Evolutionary conservation across 1,140 invertebrate species (phyloP).

Genomic region (Ladona fulva): DNA sequence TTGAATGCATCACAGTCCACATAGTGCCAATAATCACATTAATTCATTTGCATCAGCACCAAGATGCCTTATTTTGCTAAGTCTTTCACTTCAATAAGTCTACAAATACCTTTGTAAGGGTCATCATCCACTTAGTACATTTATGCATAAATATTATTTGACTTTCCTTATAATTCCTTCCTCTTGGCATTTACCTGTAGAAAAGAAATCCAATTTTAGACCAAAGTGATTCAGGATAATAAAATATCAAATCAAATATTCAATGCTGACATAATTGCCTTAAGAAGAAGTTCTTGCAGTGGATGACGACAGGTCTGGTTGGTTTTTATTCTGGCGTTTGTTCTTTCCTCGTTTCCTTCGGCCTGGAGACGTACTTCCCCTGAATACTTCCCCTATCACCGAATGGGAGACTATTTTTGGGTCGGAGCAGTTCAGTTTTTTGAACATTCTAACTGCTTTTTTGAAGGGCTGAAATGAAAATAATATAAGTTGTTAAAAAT

Average conservation of each 20-base stretch:
- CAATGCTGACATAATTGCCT: neutral
- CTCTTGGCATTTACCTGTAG: neutral
- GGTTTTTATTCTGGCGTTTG: conserved; percentile 15
- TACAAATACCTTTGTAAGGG: neutral
- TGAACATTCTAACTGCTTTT: conserved; percentile 36
- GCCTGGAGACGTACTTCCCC: conserved; percentile 4
- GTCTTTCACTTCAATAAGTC: neutral
- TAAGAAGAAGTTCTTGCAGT: neutral
- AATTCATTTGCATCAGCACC: neutral
- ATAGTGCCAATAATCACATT: neutral
- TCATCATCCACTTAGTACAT: neutral
- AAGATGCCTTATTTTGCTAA: neutral
- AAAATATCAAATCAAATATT: neutral
- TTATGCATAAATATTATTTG: neutral
- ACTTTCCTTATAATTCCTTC: neutral
- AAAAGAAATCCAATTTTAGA: neutral
- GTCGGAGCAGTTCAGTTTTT: conserved; percentile 38
- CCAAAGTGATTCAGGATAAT: neutral
- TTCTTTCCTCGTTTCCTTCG: conserved; percentile 21
- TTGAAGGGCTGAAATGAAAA: conserved; percentile 31
- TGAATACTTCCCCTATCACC: conserved; percentile 26
- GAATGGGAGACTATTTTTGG: conserved; percentile 34
- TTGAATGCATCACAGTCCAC: neutral
- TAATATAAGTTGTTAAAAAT: too few relatives aligned
- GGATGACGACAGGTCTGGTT: neutral